A percentile compares a stretch with the other conserved stretches of the same genome.
These are phyloP conservation scores for Drosophila mimetica DNA, from an alignment of 2,888 invertebrate genomes.

Conservation along the genomic window DNA sequence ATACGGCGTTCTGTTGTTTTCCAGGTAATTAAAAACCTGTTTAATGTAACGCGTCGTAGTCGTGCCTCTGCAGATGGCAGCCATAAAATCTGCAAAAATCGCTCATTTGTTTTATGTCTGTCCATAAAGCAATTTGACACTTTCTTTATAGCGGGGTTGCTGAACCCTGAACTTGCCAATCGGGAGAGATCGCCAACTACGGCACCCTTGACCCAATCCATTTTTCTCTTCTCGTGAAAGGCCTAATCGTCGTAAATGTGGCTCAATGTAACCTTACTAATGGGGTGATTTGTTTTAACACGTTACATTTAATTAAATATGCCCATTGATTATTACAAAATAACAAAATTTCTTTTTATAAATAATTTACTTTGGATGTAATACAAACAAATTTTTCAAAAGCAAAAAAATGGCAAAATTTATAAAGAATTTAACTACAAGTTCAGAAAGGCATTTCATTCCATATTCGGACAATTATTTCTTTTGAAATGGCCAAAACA, in stretches of 20 bases:
- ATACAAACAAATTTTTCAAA: too few species aligned
- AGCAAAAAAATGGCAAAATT: too few species aligned
- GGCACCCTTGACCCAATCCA: slow-evolving; percentile 29
- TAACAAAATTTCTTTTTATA: too few species aligned
- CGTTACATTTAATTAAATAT: too few species aligned
- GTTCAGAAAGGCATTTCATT: too few species aligned
- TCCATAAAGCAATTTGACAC: slow-evolving; percentile 62
- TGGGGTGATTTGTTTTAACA: too few species aligned
- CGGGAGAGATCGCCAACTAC: slow-evolving; percentile 1
- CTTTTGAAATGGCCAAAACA: too few species aligned
- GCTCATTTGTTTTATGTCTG: slow-evolving; percentile 35
- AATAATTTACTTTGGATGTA: too few species aligned
- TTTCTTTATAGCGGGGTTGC: slow-evolving; percentile 66
- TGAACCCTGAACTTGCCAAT: slow-evolving; percentile 53
- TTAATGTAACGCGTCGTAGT: slow-evolving; percentile 54
- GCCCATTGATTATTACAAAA: too few species aligned
- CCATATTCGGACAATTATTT: too few species aligned
- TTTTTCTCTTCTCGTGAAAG: slow-evolving; percentile 7
- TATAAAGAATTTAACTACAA: too few species aligned
- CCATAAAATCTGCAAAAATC: slow-evolving; percentile 57
- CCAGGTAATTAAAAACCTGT: slow-evolving; percentile 67
- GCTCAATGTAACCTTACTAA: background rate
- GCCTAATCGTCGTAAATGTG: background rate
- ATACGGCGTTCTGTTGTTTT: slow-evolving; percentile 31
- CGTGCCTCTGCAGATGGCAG: slow-evolving; percentile 36